A percentile compares a stretch with the other conserved stretches of the same genome.
phyloP scores from a whole-genome alignment of 2,888 invertebrate species.

The Protodeltote pygarga region DNA sequence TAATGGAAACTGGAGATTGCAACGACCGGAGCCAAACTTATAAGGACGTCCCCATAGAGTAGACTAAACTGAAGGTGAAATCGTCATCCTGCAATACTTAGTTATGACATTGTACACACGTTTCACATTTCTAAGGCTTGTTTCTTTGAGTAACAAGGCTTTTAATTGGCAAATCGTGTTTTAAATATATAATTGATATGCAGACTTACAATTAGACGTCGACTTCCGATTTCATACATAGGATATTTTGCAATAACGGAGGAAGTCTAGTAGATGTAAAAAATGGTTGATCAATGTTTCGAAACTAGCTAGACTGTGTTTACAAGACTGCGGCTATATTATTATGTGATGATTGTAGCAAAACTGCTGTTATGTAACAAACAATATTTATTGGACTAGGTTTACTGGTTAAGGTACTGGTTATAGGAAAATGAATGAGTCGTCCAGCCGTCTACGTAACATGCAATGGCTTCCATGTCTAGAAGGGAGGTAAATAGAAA shows the following conservation, averaged over 20 bases:
- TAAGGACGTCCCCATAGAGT: constrained; percentile 36
- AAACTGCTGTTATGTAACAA: constrained; percentile 36
- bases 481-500: constrained; percentile 33
- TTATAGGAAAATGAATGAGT: constrained; percentile 16
- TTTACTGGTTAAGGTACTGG: constrained; percentile 11
- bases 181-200: constrained; percentile 33
- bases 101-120: constrained; percentile 23
- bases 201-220: constrained; percentile 34
- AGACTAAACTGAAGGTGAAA: constrained; percentile 50
- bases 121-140: constrained; percentile 26
- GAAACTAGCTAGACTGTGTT: constrained; percentile 32
- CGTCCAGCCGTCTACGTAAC: constrained; percentile 32
- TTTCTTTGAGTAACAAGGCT: constrained; percentile 5
- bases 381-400: constrained; percentile 18
- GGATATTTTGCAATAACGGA: constrained; percentile 49
- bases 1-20: constrained; percentile 40
- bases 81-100: constrained; percentile 41
- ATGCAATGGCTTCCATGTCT: constrained; percentile 8
- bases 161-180: constrained; percentile 22
- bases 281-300: constrained; percentile 44
- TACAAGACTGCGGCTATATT: constrained; percentile 32
- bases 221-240: constrained; percentile 46
- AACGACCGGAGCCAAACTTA: constrained; percentile 35
- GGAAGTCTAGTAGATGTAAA: constrained; percentile 54
- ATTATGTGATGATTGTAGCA: constrained; percentile 30